Evolutionary conservation across 2,888 invertebrate genomes (phyloP).

Genomic region (Platycheirus rosarum): DNA sequence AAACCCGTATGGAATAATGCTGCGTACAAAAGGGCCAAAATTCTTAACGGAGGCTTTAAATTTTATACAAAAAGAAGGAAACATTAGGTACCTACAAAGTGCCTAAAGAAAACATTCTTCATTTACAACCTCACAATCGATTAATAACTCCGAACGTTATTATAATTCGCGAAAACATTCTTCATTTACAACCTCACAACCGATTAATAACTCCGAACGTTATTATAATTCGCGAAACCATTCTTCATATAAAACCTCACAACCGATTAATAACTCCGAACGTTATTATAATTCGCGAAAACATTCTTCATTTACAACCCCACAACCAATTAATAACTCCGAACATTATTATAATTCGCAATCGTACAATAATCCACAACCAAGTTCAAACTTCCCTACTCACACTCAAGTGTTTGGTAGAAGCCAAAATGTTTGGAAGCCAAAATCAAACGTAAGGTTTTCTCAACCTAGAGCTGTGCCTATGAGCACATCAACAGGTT

Average conservation of each 20-base stretch:
- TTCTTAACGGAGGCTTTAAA: constrained; percentile 3
- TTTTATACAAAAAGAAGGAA: constrained; percentile 22
- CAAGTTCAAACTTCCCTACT: constrained; percentile 8
- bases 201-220: no score
- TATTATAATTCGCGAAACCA: constrained; percentile 1
- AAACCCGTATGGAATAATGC: constrained; percentile 32
- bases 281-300: no score
- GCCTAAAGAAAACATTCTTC: no score
- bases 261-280: not conserved
- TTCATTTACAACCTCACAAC: no score
- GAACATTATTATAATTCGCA: not conserved
- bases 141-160: not conserved
- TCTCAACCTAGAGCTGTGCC: constrained; percentile 9
- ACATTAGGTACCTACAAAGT: constrained; percentile 3
- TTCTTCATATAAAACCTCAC: no score
- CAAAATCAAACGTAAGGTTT: constrained; percentile 9
- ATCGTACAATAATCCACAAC: constrained; percentile 11
- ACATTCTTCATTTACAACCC: no score
- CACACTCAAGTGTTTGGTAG: constrained; percentile 43
- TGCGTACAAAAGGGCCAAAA: constrained; percentile 23
- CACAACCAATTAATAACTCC: no score
- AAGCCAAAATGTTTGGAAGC: constrained; percentile 42
- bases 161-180: not conserved
- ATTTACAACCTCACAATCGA: no score
- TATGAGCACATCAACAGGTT: constrained; percentile 29